Evolutionary conservation across 2,797 vertebrate species (phyloP).

Genomic region (Heterohyrax brucei): DNA sequence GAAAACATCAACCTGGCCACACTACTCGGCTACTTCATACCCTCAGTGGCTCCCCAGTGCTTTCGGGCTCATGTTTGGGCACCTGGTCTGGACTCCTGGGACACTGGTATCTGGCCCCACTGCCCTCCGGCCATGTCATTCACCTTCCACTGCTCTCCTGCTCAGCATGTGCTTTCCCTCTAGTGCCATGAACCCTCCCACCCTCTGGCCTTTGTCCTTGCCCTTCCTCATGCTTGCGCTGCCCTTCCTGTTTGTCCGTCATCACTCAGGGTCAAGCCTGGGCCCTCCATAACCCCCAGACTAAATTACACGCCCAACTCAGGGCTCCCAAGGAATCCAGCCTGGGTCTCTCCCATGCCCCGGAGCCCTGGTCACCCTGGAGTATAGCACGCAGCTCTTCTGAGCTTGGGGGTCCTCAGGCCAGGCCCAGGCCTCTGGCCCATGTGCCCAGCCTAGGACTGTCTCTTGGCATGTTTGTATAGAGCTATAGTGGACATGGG

Average conservation of each 20-base stretch:
- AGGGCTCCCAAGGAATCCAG: neutral
- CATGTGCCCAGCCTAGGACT: neutral
- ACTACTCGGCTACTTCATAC: neutral
- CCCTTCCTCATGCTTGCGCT: conserved; percentile 36
- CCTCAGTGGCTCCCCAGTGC: neutral
- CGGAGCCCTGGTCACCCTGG: neutral
- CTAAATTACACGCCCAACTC: neutral
- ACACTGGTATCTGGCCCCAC: neutral
- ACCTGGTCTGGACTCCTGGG: neutral
- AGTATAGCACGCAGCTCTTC: neutral
- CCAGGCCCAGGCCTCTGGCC: neutral
- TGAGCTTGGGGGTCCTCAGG: neutral
- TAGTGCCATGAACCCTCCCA: neutral
- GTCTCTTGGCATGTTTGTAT: neutral
- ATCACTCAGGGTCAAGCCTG: neutral
- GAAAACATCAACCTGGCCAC: neutral
- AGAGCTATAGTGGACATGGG: neutral
- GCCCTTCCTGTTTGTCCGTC: conserved; percentile 33
- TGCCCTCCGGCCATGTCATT: neutral
- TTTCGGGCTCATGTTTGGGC: neutral
- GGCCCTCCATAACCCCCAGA: neutral
- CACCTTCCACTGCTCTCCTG: neutral
- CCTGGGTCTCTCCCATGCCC: neutral
- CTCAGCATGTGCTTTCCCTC: neutral
- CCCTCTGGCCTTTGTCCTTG: conserved; percentile 43